Base-by-base conservation (phyloP, 1,140 invertebrate species). In the Cephus cinctus region DNA sequence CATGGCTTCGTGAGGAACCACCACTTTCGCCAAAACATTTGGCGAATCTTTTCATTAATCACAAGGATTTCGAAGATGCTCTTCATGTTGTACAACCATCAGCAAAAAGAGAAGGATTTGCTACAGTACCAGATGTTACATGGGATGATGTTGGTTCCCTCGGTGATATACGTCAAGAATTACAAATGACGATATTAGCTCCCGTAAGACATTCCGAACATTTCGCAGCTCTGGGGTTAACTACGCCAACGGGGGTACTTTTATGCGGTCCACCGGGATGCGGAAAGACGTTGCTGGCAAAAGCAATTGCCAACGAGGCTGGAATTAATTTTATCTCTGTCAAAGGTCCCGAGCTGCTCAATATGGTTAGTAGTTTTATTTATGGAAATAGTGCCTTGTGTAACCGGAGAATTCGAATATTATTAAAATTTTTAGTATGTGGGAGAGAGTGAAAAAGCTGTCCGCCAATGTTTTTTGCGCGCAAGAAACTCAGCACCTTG, bases 71-170 rank as follows among this genome's bases (percentile, higher is more conserved):
- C 64, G 58, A 83, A 41, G 80, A 78, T 55, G 94, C 95, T 15
- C 66, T 97, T 6, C 87, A 87, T 62, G 78, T 83, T 56, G 86
- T 96, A 12, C 89, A 91, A 69, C 95, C 95, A n/a, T 95, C 93
- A 35, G 87, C 93, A 0, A 96, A 96, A 57, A 80, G 96, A 53
- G 96, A 99, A 82, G 97, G 97, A 38, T 98, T 99, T 77, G 90
- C 92, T 3, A 97, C 95, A 5, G 92, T 99, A 14, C 96, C 97
- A 8, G 92, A 98, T 80, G 90, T 94, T 0, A 96, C 92, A 0
- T 99, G 97, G 97, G 86, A 94, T 50, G 94, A 99, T 78, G 85
- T 99, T 60, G 98, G 98, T 2, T 96, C 96, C 1, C 69, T 99
- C 6, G 81, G 83, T 21, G 82, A 92, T 67, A 89, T 99, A 27